These are phyloP conservation scores for Argyresthia goedartella DNA, from an alignment of 2,888 invertebrate species.

Conservation along the genomic window DNA sequence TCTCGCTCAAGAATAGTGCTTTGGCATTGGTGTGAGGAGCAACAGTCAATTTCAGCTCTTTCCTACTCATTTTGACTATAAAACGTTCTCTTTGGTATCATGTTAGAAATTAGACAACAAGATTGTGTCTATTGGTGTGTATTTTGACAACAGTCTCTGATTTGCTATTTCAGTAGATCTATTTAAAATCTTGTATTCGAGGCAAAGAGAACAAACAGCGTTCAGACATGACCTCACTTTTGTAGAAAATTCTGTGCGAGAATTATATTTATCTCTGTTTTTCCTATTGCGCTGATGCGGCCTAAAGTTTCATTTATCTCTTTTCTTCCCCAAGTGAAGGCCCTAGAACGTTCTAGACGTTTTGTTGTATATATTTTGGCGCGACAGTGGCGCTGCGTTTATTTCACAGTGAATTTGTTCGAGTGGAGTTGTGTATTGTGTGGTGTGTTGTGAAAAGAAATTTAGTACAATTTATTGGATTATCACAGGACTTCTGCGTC, in stretches of 20 bases:
- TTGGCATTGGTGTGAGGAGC: no score
- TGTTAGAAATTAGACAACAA: no score
- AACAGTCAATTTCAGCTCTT: no score
- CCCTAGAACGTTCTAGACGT: slow-evolving; percentile 78
- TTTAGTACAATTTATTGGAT: slow-evolving; percentile 31
- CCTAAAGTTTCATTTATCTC: slow-evolving; percentile 32
- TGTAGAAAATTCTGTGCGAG: background rate
- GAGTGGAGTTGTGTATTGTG: slow-evolving; percentile 39
- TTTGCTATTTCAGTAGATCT: no score
- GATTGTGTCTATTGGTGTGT: no score
- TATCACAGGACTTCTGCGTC: no score
- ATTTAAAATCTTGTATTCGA: background rate
- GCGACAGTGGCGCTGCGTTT: slow-evolving; percentile 66
- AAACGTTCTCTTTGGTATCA: no score
- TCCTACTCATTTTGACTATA: no score
- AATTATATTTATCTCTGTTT: slow-evolving; percentile 36
- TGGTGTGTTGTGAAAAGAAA: slow-evolving; percentile 32
- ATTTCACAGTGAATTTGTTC: slow-evolving; percentile 59
- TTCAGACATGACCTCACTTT: background rate
- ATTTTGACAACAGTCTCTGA: no score
- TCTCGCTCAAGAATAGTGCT: no score
- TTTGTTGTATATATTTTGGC: slow-evolving; percentile 75
- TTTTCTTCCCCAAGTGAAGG: slow-evolving; percentile 44
- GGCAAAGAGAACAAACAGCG: background rate
- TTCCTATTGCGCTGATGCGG: slow-evolving; percentile 6